Evolutionary conservation across 2,888 invertebrate genomes (phyloP), one percentile per base, ranked within the genome.

Genomic region (Pseudococcus longispinus): DNA sequence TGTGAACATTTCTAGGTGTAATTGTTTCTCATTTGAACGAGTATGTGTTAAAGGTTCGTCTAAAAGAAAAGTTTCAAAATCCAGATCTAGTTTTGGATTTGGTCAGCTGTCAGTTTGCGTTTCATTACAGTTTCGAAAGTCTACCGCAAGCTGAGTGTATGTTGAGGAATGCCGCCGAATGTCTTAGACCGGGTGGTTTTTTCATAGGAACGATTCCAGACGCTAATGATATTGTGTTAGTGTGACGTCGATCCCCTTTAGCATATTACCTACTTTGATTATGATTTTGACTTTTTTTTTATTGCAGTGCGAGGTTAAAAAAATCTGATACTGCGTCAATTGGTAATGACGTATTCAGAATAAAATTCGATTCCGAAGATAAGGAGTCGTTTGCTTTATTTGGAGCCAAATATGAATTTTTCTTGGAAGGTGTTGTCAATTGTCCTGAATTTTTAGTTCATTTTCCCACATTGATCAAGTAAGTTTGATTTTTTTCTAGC

Each of bases 361-460:
- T 97, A 46, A 93, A 94, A 88, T 93, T 96, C 89, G 92, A 94
- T 87, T 94, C 94, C 91, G 93, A 95, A 89, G 93, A 70, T 82
- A 74, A 88, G 82, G 51, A 93, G 15, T 94, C 94, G 0, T 89
- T 90, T 89, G 96, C 97, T 0, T 91, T 99, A 26, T 99, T 99
- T 92, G 99, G 99, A 65, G 97, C 96, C 26, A 96, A 97, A 90
- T 99, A 99, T 92, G 94, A 97, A 91, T 99, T 99, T 91, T 95
- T 96, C 90, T 92, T 99, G 89, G 97, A 99, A 90, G 98, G 96
- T 55, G 98, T 98, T 9, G 99, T 99, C 0, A 95, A 99, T 91
- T 99, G 99, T 91, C 99, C 99, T 1, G 99, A 99, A 91, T 99
- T 98, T 92, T 92, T 99, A 88, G 98, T 99, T 20, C 95, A 99